Evolutionary conservation across 2,113 vertebrate species (phyloP).

Genomic region (Ageneiosus marmoratus): DNA sequence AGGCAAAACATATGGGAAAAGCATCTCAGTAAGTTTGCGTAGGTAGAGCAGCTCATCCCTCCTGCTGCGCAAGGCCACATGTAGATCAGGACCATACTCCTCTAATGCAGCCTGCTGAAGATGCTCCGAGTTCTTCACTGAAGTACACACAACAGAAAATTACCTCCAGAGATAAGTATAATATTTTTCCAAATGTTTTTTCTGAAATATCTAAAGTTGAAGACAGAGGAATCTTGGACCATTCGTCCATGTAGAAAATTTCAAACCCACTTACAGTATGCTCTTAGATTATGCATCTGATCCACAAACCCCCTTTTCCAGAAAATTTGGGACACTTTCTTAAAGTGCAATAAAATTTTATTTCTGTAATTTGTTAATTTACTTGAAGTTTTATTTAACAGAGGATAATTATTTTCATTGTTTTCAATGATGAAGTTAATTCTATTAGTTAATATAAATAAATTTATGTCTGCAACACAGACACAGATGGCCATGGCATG

Average conservation of each 20-base stretch:
- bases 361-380: too few species aligned
- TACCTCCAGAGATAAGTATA: neutral
- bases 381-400: too few species aligned
- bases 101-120: constrained; percentile 93
- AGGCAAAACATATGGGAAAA: constrained; percentile 92
- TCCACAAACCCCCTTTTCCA: neutral
- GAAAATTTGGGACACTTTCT: too few species aligned
- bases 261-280: neutral
- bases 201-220: neutral
- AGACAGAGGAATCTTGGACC: neutral
- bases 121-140: constrained; percentile 87
- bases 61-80: constrained; percentile 89
- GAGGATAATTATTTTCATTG: too few species aligned
- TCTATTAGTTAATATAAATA: too few species aligned
- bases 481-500: too few species aligned
- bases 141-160: neutral
- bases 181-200: neutral
- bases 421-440: too few species aligned
- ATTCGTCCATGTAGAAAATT: neutral
- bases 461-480: too few species aligned
- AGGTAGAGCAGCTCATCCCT: constrained; percentile 96
- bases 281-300: neutral
- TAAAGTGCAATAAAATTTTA: too few species aligned
- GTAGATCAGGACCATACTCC: constrained; percentile 93
- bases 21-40: constrained; percentile 91